These are phyloP conservation scores for Eolophus roseicapilla DNA, from an alignment of 2,113 vertebrate genomes.

Conservation along the genomic window DNA sequence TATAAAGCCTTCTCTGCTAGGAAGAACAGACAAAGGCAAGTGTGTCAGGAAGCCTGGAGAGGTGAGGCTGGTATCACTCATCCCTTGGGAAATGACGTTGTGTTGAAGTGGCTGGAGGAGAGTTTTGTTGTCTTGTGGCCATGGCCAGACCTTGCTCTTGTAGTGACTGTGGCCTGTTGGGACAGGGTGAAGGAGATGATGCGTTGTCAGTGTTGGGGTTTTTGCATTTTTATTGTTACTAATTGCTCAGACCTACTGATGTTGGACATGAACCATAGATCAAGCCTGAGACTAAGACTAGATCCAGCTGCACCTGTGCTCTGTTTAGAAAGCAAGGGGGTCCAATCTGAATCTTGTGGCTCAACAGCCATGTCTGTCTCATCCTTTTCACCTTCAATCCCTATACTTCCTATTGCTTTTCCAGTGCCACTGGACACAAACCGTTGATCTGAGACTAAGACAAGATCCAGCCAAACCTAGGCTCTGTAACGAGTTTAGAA, in stretches of 20 bases:
- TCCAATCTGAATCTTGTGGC: background rate
- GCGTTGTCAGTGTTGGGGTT: background rate
- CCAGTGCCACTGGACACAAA: background rate
- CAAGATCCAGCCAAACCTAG: background rate
- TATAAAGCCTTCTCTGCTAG: background rate
- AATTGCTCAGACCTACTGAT: background rate
- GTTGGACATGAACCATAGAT: background rate
- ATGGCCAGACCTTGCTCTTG: background rate
- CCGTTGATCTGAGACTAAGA: background rate
- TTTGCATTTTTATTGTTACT: background rate
- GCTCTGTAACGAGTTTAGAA: background rate
- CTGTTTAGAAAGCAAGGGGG: background rate
- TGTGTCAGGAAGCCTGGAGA: background rate
- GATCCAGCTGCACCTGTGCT: background rate
- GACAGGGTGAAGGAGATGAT: background rate
- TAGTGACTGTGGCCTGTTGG: background rate
- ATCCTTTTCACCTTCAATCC: background rate
- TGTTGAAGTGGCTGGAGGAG: background rate
- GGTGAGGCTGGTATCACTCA: background rate
- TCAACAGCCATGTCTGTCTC: background rate
- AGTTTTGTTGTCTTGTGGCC: too few relatives aligned
- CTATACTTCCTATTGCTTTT: background rate
- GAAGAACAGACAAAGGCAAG: background rate
- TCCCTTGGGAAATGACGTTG: background rate
- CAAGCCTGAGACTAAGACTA: background rate